A percentile compares a stretch with the other conserved stretches of the same genome.
Conservation (phyloP, 2,888 invertebrate genomes). For the Deilephila porcellus region DNA sequence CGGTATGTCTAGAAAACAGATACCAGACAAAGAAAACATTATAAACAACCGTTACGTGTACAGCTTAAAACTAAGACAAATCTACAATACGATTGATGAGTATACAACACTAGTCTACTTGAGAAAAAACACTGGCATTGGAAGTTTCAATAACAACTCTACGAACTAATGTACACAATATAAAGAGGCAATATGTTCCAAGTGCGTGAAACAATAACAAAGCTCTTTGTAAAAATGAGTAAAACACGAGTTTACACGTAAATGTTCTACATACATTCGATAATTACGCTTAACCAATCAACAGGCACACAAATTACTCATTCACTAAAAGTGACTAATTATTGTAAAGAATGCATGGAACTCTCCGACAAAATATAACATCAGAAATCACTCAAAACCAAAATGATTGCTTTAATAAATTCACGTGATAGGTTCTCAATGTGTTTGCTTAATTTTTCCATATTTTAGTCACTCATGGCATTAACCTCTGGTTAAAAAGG, state of each 20-base stretch:
- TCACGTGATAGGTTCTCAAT: too few species aligned
- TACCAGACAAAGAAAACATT: neutral
- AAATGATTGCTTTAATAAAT: neutral
- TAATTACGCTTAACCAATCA: slow-evolving; percentile 18
- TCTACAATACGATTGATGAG: too few species aligned
- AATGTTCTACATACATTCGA: neutral
- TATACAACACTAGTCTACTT: neutral
- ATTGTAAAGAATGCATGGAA: neutral
- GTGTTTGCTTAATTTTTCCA: too few species aligned
- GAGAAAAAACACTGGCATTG: neutral
- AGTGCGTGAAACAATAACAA: slow-evolving; percentile 1
- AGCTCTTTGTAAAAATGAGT: slow-evolving; percentile 19
- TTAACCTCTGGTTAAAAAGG: neutral
- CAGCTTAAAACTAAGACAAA: neutral
- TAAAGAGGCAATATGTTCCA: neutral
- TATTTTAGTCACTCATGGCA: too few species aligned
- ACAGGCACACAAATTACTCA: neutral
- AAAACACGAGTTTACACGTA: neutral
- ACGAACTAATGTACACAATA: neutral
- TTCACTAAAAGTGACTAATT: neutral
- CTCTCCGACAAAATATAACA: slow-evolving; percentile 2
- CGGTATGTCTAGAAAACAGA: too few species aligned
- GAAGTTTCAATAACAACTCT: neutral
- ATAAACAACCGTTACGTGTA: neutral
- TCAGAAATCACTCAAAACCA: neutral